Evolutionary conservation across 2,113 vertebrate genomes (phyloP), one percentile per base, ranked within the genome.

Genomic region (Nothobranchius furzeri): DNA sequence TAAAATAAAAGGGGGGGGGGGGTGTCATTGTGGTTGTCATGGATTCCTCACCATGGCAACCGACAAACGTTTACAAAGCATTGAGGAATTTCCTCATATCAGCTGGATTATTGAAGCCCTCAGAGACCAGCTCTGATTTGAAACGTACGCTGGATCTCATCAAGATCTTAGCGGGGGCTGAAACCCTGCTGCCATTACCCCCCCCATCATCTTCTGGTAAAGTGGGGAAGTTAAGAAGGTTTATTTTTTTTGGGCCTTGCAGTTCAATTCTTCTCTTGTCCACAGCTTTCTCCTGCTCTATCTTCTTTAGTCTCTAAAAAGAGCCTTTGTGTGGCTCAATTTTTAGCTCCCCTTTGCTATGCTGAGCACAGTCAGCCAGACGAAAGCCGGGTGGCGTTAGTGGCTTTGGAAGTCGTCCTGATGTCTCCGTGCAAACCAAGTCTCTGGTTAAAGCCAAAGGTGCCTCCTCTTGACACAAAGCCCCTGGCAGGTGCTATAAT

Each of bases 31-130:
- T 88, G 90, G 92, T 94, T 64, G 87, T 84, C 87, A 93, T 92
- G 92, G 92, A 90, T 87, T 76, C 91, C 90, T 93, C 90, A 76
- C 92, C 90, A 93, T 94, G 83, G 93, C 91, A 93, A 94, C 93
- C 82, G 60, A 89, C 90, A 93, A 93, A 93, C 91, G 90, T 93
- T 94, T 93, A 93, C 91, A 93, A 93, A 94, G 93, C 93, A 93
- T 91, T 92, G 81, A 92, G 93, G 92, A 93, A 94, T 94, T 93
- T 94, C 93, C 92, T 93, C 91, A 93, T 93, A 93, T 93, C 93
- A 93, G 92, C 91, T 94, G 92, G 92, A 94, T 94, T 94, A 93
- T 92, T 92, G 90, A 83, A 92, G 86, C 86, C 89, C 88, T 89
- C 82, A 52, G 91, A 90, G 90, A 89, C 81, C 68, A 1, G 70